Evolutionary conservation across 2,797 vertebrate genomes (phyloP).

Genomic region (Ctenosaura bakeri): DNA sequence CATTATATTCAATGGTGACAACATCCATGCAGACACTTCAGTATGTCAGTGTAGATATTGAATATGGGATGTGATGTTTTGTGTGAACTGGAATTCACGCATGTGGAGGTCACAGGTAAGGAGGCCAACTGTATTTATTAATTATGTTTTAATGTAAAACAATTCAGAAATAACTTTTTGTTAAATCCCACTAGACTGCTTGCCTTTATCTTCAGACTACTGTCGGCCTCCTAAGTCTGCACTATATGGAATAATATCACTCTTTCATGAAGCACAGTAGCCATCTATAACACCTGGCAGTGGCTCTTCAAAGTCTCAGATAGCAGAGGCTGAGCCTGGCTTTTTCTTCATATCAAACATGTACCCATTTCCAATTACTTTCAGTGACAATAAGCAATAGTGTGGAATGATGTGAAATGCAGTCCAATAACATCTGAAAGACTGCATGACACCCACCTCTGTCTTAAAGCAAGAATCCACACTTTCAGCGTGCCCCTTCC

Average conservation of each 20-base stretch:
- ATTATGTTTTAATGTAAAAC: background rate
- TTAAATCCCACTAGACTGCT: background rate
- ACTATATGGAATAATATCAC: background rate
- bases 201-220: background rate
- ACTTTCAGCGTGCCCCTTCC: background rate
- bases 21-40: no score
- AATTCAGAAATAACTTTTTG: background rate
- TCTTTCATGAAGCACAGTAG: background rate
- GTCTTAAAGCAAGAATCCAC: no score
- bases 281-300: background rate
- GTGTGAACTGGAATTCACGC: no score
- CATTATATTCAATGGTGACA: no score
- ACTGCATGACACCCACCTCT: no score
- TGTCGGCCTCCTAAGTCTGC: background rate
- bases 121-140: background rate
- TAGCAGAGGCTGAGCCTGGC: background rate
- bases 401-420: no score
- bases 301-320: background rate
- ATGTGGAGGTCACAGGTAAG: no score
- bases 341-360: background rate
- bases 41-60: no score
- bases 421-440: no score
- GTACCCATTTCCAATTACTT: background rate
- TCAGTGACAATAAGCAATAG: background rate
- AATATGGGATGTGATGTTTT: no score